phyloP scores from a whole-genome alignment of 2,113 vertebrate species.

The Labeo rohita region DNA sequence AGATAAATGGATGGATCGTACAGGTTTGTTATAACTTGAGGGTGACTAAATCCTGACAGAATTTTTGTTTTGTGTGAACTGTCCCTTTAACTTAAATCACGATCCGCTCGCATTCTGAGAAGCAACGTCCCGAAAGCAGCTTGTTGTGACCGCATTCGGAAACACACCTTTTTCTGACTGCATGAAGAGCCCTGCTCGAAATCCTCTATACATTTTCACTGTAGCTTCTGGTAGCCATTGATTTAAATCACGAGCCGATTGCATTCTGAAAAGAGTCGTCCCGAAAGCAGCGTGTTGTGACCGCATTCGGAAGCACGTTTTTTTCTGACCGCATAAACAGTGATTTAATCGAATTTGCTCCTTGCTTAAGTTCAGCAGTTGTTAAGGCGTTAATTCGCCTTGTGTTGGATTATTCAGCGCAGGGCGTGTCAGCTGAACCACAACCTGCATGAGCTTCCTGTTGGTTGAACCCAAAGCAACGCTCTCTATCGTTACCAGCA shows the following conservation, averaged over 20 bases:
- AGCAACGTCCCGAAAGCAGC: too few relatives aligned
- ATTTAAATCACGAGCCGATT: background rate
- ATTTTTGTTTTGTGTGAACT: too few relatives aligned
- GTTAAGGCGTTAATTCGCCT: slow-evolving; percentile 9
- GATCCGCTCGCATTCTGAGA: too few relatives aligned
- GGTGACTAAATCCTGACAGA: too few relatives aligned
- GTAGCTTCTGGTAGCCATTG: background rate
- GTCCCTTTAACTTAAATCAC: too few relatives aligned
- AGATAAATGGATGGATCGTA: too few relatives aligned
- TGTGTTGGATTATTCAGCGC: background rate
- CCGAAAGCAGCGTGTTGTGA: background rate
- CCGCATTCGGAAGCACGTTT: background rate
- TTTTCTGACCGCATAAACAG: slow-evolving; percentile 8
- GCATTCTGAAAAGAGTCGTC: background rate
- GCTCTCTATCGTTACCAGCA: slow-evolving; percentile 22
- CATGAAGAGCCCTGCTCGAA: background rate
- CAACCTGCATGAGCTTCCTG: slow-evolving; percentile 48
- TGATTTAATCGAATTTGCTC: slow-evolving; percentile 35
- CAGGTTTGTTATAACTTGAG: too few relatives aligned
- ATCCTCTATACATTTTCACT: background rate
- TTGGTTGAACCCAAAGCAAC: background rate
- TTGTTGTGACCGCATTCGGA: background rate
- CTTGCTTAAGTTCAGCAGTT: background rate
- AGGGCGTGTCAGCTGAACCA: slow-evolving; percentile 15
- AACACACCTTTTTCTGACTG: background rate